phyloP scores from a whole-genome alignment of 2,113 vertebrate genomes.

The Zonotrichia leucophrys region DNA sequence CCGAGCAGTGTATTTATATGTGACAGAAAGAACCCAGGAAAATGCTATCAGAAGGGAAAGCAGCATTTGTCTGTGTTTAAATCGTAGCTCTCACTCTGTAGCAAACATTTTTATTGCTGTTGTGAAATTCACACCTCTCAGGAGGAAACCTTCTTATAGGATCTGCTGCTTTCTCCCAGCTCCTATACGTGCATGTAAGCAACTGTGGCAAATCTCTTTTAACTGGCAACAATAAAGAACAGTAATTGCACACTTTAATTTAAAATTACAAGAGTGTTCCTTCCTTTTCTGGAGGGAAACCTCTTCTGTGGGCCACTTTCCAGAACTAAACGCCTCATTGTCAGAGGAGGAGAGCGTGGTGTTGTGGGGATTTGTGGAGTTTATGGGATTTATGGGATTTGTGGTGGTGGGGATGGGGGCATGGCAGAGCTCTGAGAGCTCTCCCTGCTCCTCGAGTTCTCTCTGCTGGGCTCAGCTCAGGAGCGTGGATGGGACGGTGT shows the following conservation, averaged over 20 bases:
- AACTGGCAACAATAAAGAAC: constrained; percentile 62
- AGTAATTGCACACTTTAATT: constrained; percentile 56
- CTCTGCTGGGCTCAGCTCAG: neutral
- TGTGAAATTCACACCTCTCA: constrained; percentile 69
- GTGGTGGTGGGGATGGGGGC: fast-evolving
- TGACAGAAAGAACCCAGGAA: constrained; percentile 42
- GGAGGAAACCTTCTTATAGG: constrained; percentile 60
- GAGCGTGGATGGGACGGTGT: no score
- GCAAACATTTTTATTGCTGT: constrained; percentile 62
- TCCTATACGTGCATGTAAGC: constrained; percentile 7
- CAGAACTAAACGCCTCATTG: neutral
- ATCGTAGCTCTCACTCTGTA: constrained; percentile 41
- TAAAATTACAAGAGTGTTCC: constrained; percentile 22
- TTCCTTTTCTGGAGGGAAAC: constrained; percentile 43
- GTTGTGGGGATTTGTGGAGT: neutral
- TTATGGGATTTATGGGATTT: neutral
- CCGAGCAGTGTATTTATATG: constrained; percentile 17
- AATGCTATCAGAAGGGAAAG: constrained; percentile 50
- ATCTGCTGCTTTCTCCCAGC: constrained; percentile 34
- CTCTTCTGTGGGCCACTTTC: neutral
- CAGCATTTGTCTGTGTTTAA: constrained; percentile 64
- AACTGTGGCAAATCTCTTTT: constrained; percentile 56
- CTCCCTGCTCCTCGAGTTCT: neutral
- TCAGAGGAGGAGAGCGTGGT: neutral
- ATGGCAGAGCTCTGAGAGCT: neutral